These are phyloP conservation scores for cattle (Bos taurus) DNA, from an alignment of 2,113 vertebrate species.

Conservation along the genomic window ARS-UCD2.0 NC_037336.1:70063001-70063500, in stretches of 20 bases:
- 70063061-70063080: not conserved
- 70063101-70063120: not conserved
- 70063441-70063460: not conserved
- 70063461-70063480: not conserved
- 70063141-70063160: slow-evolving; percentile 13
- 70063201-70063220: not conserved
- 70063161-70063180: not conserved
- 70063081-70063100: not conserved
- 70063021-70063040: not conserved
- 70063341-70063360: slow-evolving; percentile 21
- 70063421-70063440: slow-evolving; percentile 30
- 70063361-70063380: slow-evolving; percentile 3
- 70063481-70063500: not conserved
- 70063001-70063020: not conserved
- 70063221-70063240: slow-evolving; percentile 23
- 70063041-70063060: not conserved
- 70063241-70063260: slow-evolving; percentile 56
- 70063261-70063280: slow-evolving; percentile 38
- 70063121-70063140: not conserved
- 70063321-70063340: slow-evolving; percentile 45
- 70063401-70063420: slow-evolving; percentile 2
- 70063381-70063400: slow-evolving; percentile 27
- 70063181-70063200: slow-evolving; percentile 35
- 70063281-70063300: slow-evolving; percentile 54
- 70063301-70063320: slow-evolving; percentile 59